Percentiles rank a stretch among this genome's conserved stretches.
Conservation (phyloP, 2,888 invertebrate genomes). For the Brachypterus glaber region DNA sequence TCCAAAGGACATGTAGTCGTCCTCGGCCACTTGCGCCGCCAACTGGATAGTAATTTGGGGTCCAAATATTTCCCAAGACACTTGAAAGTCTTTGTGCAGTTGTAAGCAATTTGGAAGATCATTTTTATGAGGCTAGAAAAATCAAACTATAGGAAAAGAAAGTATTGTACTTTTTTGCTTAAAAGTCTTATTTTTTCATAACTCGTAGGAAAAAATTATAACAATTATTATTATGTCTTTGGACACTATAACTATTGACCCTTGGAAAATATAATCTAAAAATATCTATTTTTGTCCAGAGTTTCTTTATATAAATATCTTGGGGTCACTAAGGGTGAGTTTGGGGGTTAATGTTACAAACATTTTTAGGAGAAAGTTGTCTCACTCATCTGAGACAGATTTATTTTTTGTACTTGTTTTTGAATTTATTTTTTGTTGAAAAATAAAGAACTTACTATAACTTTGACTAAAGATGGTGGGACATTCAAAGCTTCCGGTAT, state of each 20-base stretch:
- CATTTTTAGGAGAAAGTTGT: no score
- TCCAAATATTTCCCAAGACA: slow-evolving; percentile 87
- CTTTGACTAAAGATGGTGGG: slow-evolving; percentile 70
- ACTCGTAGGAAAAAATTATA: no score
- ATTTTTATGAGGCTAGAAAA: slow-evolving; percentile 47
- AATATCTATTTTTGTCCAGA: no score
- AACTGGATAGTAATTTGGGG: slow-evolving; percentile 78
- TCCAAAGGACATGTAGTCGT: slow-evolving; percentile 86
- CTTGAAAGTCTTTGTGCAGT: slow-evolving; percentile 72
- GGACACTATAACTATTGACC: neutral
- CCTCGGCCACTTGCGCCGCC: slow-evolving; percentile 61
- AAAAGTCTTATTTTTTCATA: no score
- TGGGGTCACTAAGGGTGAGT: no score
- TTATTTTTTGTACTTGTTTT: neutral
- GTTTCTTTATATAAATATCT: no score
- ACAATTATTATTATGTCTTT: neutral
- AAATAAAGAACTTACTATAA: slow-evolving; percentile 35
- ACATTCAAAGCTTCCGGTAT: slow-evolving; percentile 76
- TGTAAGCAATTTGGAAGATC: slow-evolving; percentile 75
- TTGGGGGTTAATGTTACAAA: no score
- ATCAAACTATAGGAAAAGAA: no score
- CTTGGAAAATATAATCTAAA: slow-evolving; percentile 4
- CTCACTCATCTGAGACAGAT: no score
- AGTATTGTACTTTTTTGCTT: no score
- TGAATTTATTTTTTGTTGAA: slow-evolving; percentile 1